Percentiles rank a stretch among this genome's conserved stretches.
These are phyloP conservation scores for Oreochromis mossambicus DNA, from an alignment of 2,797 vertebrate species.

Conservation along the genomic window DNA sequence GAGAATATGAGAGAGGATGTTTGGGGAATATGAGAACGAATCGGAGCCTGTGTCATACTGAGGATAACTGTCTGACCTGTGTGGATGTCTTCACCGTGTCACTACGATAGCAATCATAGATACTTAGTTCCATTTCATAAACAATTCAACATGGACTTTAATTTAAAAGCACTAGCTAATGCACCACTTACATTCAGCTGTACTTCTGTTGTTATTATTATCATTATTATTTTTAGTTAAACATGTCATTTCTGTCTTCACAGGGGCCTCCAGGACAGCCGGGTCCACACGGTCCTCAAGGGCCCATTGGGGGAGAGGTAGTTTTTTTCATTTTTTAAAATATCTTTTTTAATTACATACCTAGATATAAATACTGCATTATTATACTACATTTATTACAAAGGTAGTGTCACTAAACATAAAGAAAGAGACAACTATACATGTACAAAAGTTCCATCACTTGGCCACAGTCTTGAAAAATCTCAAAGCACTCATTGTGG, in stretches of 20 bases:
- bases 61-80: constrained; percentile 66
- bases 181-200: background rate
- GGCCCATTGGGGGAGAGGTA: constrained; percentile 85
- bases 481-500: background rate
- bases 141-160: constrained; percentile 38
- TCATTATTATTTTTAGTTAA: constrained; percentile 3
- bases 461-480: background rate
- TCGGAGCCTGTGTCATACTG: constrained; percentile 52
- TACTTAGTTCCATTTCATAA: constrained; percentile 31
- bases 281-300: constrained; percentile 85
- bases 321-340: background rate
- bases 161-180: constrained; percentile 7
- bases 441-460: background rate
- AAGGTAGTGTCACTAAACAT: background rate
- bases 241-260: constrained; percentile 28
- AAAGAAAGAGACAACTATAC: background rate
- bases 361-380: background rate
- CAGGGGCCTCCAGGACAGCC: constrained; percentile 89
- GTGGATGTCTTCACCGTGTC: constrained; percentile 67
- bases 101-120: constrained; percentile 54
- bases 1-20: constrained; percentile 16
- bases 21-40: constrained; percentile 13
- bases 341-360: background rate
- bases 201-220: background rate
- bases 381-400: background rate